Evolutionary conservation across 2,797 vertebrate genomes (phyloP).

Genomic region (Chelon labrosus): DNA sequence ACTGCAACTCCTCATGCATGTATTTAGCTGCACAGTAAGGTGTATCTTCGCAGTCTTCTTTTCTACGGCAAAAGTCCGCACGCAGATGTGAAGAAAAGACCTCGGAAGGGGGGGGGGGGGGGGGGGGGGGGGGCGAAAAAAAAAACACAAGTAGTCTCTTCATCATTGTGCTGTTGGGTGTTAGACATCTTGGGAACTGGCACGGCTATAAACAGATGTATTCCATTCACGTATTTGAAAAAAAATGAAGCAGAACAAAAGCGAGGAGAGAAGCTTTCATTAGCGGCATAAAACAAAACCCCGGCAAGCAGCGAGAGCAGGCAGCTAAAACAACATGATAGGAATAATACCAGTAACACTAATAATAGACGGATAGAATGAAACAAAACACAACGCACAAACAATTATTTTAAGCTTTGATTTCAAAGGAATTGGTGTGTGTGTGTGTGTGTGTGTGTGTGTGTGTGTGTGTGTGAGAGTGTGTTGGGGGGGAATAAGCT

Average conservation of each 20-base stretch:
- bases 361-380: conserved; percentile 78
- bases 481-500: conserved; percentile 50
- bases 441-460: conserved; percentile 35
- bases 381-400: conserved; percentile 80
- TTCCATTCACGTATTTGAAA: conserved; percentile 72
- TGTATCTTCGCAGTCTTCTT: conserved; percentile 9
- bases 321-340: conserved; percentile 76
- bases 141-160: conserved; percentile 57
- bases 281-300: conserved; percentile 77
- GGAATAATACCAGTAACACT: conserved; percentile 79
- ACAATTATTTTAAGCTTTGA: conserved; percentile 85
- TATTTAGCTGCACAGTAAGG: not conserved
- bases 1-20: conserved; percentile 22
- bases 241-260: conserved; percentile 72
- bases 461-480: conserved; percentile 21
- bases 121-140: not conserved
- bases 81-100: conserved; percentile 31
- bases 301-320: conserved; percentile 63
- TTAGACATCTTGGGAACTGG: conserved; percentile 61
- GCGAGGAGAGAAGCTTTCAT: conserved; percentile 78
- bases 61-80: conserved; percentile 9
- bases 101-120: not conserved
- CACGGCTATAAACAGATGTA: conserved; percentile 62
- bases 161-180: conserved; percentile 55
- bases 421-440: conserved; percentile 79